Evolutionary conservation across 2,797 vertebrate species (phyloP), one percentile per base, ranked within the genome.

Genomic region (Alfaro cultratus): DNA sequence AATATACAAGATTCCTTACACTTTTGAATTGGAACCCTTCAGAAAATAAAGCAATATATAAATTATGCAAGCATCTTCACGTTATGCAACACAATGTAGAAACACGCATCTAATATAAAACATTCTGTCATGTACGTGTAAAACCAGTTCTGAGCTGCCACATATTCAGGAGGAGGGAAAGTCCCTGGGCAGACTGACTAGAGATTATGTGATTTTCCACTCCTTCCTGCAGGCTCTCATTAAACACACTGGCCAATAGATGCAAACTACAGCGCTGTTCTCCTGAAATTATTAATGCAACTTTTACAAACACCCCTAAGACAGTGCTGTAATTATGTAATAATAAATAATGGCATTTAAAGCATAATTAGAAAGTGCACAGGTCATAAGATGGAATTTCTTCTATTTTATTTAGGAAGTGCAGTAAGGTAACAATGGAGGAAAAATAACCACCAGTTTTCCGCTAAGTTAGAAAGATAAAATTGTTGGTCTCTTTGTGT

Each of bases 151-250:
- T 80, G 80, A 64, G 83, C 75, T 89, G 88, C 92, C 92, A 93
- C 90, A 92, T 92, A 91, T 91, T 91, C 87, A 88, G 83, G 81
- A 90, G 92, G 92, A 90, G 92, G 93, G 92, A 94, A 93, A 92
- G 91, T 93, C 93, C 92, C 94, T 74, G 79, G 80, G 82, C 90
- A 85, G 80, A 83, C 85, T 79, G 85, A 92, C 90, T 90, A 84
- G 83, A 88, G 86, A 91, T 82, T 85, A 90, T 90, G 89, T 89
- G 90, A 91, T 92, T 93, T 92, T 91, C 91, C 92, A 92, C 85
- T 94, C 86, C 67, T 82, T 88, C 80, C 82, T 83, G 81, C 87
- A 84, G 87, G 76, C 88, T 88, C 83, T 70, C 75, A 73, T 89
- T 91, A 82, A 86, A 87, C 80, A 92, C 79, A 76, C 77, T 26